Percentiles rank a stretch among this genome's conserved stretches.
These are phyloP conservation scores for Acronicta aceris DNA, from an alignment of 2,888 invertebrate genomes.

Conservation along the genomic window DNA sequence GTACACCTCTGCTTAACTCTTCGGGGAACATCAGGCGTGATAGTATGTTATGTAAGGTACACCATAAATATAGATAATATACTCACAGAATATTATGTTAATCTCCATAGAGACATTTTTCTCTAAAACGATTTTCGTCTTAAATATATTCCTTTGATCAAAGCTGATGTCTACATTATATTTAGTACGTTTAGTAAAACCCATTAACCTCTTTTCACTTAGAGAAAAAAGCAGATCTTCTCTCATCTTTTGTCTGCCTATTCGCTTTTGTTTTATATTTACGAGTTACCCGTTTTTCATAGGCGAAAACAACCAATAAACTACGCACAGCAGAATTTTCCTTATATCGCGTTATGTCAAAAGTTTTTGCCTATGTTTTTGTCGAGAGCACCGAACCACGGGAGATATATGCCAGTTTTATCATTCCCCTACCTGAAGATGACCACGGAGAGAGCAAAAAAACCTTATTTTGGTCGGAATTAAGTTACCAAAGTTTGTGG, in stretches of 20 bases:
- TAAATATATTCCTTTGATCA: too few species aligned
- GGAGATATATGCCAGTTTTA: constrained; percentile 67
- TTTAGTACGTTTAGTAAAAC: constrained; percentile 2
- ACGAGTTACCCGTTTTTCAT: constrained; percentile 48
- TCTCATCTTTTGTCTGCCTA: constrained; percentile 39
- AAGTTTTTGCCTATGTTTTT: constrained; percentile 77
- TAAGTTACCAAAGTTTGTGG: constrained; percentile 67
- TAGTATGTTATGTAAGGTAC: too few species aligned
- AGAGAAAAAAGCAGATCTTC: constrained; percentile 23
- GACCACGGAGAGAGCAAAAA: constrained; percentile 64
- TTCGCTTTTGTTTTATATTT: constrained; percentile 55
- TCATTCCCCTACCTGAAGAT: constrained; percentile 67
- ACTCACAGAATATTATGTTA: too few species aligned
- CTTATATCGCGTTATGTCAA: constrained; percentile 68
- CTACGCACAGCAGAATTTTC: constrained; percentile 66
- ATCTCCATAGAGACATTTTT: too few species aligned
- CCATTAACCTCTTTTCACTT: constrained; percentile 24
- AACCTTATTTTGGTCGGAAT: constrained; percentile 67
- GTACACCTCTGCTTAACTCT: too few species aligned
- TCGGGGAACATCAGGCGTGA: too few species aligned
- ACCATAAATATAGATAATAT: too few species aligned
- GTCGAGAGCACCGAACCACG: constrained; percentile 64
- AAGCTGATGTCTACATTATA: background rate
- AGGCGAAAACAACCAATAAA: constrained; percentile 64
- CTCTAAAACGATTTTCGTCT: too few species aligned